Conservation (phyloP, 2,888 invertebrate genomes). For the Bellardia pandia region DNA sequence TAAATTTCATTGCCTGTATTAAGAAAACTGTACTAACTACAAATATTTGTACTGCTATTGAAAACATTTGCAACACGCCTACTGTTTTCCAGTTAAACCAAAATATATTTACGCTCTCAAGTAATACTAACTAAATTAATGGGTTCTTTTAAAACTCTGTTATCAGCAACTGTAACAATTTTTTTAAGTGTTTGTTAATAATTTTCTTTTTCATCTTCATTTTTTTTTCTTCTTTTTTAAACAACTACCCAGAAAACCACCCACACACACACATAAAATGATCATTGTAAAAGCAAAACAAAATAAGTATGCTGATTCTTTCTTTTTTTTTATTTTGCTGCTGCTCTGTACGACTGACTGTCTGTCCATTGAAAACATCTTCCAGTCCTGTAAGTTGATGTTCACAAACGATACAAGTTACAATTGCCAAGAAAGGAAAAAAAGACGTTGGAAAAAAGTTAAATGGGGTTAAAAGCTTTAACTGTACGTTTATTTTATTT, state of each 20-base stretch:
- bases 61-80: neutral
- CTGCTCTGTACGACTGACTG: neutral
- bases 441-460: constrained; percentile 33
- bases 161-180: constrained; percentile 65
- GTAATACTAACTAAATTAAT: constrained; percentile 35
- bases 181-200: constrained; percentile 63
- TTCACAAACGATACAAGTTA: constrained; percentile 29
- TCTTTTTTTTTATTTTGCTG: constrained; percentile 2
- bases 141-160: constrained; percentile 55
- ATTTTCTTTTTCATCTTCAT: constrained; percentile 55
- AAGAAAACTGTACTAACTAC: too few species aligned
- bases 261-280: constrained; percentile 55
- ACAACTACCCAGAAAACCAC: constrained; percentile 33
- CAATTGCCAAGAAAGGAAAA: constrained; percentile 50
- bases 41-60: neutral
- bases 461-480: constrained; percentile 74
- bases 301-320: constrained; percentile 49
- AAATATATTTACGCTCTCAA: neutral
- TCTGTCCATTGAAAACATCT: constrained; percentile 44
- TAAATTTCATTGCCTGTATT: too few species aligned
- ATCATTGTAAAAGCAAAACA: constrained; percentile 42
- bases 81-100: neutral
- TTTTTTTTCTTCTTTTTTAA: constrained; percentile 28
- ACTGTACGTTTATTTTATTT: constrained; percentile 70
- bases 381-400: constrained; percentile 34